Base-by-base conservation (phyloP, 1,140 invertebrate genomes). In the Tenebrio molitor region DNA sequence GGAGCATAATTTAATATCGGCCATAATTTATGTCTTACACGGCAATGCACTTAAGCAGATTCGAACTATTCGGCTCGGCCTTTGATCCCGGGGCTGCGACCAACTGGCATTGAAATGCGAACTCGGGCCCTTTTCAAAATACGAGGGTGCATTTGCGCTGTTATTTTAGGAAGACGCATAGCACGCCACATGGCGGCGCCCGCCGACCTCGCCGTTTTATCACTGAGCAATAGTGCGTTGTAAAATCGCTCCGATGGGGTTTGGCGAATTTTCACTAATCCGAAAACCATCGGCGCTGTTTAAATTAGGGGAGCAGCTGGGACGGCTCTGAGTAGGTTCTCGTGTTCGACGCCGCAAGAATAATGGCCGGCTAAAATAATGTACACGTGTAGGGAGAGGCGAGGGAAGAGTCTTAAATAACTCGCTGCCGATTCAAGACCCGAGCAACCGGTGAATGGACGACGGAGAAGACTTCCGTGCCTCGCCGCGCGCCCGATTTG, bases 11-110 rank as follows among this genome's bases (percentile, higher is more conserved):
- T 66, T 66, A 66, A 66, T 66, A 66, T 66, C 64, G 23, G 50
- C 44, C 65, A 72, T 72, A 72, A 72, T 72, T 72, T 72, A 72
- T 66, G 62, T 65, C 58, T 66, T 67, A 72, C 71, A 72, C 50
- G 67, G 71, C 21, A 72, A 72, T 64, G 71, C 71, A 72, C 71
- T 72, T 72, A 66, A 66, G 64, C 16, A 66, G 64, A 66, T 66
- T 65, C 21, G n/a, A 66, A 72, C 41, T 44, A 72, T 41, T 72
- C 71, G 69, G 50, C 16, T 29, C 33, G 33, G 63, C 71, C 71
- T 72, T 72, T 72, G 71, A 72, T 72, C 36, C 69, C 17, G 34
- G 25, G 63, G 50, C 71, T 73, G 71, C 71, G 44, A 34, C 71
- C 71, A 71, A 71, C 70, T 71, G 70, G 39, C 62, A 73, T 73